Evolutionary conservation across 2,888 invertebrate species (phyloP), one percentile per base, ranked within the genome.

Genomic region (Keiferia lycopersicella): DNA sequence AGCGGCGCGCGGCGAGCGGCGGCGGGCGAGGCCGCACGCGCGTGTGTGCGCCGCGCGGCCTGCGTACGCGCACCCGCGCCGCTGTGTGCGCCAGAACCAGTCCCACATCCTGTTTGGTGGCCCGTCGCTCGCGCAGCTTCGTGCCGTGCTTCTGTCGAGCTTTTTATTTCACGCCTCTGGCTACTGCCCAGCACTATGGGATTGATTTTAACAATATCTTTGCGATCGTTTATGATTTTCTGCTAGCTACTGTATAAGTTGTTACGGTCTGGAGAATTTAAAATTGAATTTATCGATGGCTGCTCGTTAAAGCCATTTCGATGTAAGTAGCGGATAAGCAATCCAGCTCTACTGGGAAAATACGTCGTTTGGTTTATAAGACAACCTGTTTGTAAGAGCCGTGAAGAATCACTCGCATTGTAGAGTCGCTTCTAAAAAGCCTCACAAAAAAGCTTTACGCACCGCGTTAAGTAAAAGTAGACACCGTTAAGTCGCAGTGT

Each of bases 91-190:
- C 61, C 78, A 81, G 84, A 88, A 91, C 91, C 91, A 91, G 91
- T 91, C 91, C 82, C 86, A 91, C 91, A 91, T 91, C 91, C 91
- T 91, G 91, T 91, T 91, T 88, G 87, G 85, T 83, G 84, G 85
- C 82, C 82, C 84, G 84, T 75, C 84, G 84, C 81, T 76, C 77
- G 84, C 76, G 75, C 87, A 85, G 84, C 89, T 85, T 84, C 82
- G 83, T 67, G 67, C 73, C 77, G 79, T 80, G 82, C 85, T 82
- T 81, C 84, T 83, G 81, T 80, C 69, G 83, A 90, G 90, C 91
- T 91, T 91, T 91, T 91, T 91, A 90, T 88, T 90, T 87, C 81
- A 83, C 87, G 84, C 84, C 81, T 82, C 69, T 73, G 77, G 80
- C 81, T 77, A 73, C 79, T 64, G 61, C 57, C 62, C 48, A 57